phyloP scores from a whole-genome alignment of 2,113 vertebrate species.

The Calcarius ornatus region DNA sequence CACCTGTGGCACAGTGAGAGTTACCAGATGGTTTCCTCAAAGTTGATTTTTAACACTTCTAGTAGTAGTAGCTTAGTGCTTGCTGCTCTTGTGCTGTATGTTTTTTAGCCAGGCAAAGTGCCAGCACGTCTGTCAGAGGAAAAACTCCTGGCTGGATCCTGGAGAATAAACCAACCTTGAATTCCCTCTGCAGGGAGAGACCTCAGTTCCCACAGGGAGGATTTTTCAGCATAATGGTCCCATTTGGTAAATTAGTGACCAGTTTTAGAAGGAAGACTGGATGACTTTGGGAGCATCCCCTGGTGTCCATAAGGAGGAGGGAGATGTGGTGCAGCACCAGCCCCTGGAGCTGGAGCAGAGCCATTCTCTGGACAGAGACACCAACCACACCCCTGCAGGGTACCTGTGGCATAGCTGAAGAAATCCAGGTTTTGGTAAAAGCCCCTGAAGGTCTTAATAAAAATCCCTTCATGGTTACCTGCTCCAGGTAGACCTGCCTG shows the following conservation, averaged over 20 bases:
- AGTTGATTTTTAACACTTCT: not conserved
- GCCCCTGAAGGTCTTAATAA: not conserved
- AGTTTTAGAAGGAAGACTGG: not conserved
- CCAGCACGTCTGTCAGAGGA: not conserved
- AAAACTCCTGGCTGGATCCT: not conserved
- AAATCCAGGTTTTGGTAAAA: not conserved
- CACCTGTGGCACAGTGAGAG: not conserved
- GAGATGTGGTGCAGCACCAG: not conserved
- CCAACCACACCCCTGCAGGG: fast-evolving
- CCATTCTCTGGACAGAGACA: not conserved
- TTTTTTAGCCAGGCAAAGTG: constrained; percentile 9
- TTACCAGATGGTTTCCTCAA: constrained; percentile 26
- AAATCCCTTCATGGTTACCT: not conserved
- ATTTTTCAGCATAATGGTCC: not conserved
- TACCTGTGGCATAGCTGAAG: not conserved
- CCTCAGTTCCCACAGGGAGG: not conserved
- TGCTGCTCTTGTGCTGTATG: not conserved
- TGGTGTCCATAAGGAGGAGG: not conserved
- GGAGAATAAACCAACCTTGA: not conserved
- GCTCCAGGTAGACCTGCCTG: fast-evolving
- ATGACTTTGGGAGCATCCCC: not conserved
- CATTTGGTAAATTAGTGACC: not conserved
- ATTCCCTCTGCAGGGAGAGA: not conserved
- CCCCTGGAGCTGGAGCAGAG: not conserved
- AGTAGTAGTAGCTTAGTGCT: not conserved